Conservation (phyloP, 1,140 invertebrate genomes). For the Drosophila ohnishii region DNA sequence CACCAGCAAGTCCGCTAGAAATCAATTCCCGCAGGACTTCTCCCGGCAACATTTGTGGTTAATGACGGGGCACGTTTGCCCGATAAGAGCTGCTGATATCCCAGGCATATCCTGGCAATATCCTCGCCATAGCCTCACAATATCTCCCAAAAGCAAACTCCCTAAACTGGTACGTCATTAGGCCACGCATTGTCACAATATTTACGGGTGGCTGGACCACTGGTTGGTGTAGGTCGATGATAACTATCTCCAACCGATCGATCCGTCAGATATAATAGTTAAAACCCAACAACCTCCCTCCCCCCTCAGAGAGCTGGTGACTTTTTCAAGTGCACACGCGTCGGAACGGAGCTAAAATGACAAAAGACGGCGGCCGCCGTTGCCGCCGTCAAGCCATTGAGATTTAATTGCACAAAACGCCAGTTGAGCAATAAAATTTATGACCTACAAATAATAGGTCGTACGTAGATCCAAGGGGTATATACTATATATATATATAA, state of each 20-base stretch:
- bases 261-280: conserved; percentile 22
- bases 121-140: too few species aligned
- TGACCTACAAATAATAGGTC: conserved; percentile 83
- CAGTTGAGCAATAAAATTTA: conserved; percentile 83
- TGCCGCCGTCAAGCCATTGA: conserved; percentile 60
- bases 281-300: not conserved
- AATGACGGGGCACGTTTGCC: conserved; percentile 38
- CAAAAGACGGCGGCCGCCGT: conserved; percentile 61
- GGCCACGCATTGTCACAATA: conserved; percentile 66
- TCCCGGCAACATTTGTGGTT: conserved; percentile 58
- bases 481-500: not conserved
- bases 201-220: conserved; percentile 47
- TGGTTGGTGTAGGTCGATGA: conserved; percentile 24
- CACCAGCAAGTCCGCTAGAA: too few species aligned
- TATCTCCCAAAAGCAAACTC: not conserved
- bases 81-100: conserved; percentile 15
- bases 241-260: conserved; percentile 27
- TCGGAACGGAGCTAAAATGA: conserved; percentile 56
- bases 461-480: conserved; percentile 30
- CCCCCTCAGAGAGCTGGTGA: not conserved
- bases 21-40: not conserved
- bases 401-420: conserved; percentile 81
- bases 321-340: conserved; percentile 45
- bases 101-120: not conserved
- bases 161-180: conserved; percentile 37